These are phyloP conservation scores for Lichenostomus cassidix DNA, from an alignment of 2,113 vertebrate species.

Conservation along the genomic window DNA sequence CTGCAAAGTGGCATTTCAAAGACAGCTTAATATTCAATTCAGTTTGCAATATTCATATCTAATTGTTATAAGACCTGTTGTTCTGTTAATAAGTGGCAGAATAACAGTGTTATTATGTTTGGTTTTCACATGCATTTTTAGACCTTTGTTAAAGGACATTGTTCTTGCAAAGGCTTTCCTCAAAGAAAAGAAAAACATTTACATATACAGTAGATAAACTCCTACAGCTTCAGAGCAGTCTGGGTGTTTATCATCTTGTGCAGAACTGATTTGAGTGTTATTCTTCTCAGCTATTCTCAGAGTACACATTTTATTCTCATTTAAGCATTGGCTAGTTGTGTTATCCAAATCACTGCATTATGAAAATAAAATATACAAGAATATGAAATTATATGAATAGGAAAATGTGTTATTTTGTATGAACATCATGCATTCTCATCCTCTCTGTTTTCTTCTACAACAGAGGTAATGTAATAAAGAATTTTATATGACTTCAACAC, in stretches of 20 bases:
- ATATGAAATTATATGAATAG: conserved; percentile 50
- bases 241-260: conserved; percentile 52
- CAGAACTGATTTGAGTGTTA: conserved; percentile 59
- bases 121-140: conserved; percentile 71
- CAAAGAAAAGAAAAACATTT: conserved; percentile 69
- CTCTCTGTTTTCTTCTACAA: conserved; percentile 53
- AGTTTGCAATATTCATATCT: conserved; percentile 78
- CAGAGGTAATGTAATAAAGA: conserved; percentile 62
- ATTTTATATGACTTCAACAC: conserved; percentile 57
- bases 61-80: conserved; percentile 74
- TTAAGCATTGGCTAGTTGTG: conserved; percentile 54
- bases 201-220: conserved; percentile 68
- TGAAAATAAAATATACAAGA: conserved; percentile 62
- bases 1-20: conserved; percentile 80
- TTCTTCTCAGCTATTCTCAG: conserved; percentile 60
- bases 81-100: conserved; percentile 78
- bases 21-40: conserved; percentile 80
- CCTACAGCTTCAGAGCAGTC: conserved; percentile 64
- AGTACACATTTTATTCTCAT: conserved; percentile 55
- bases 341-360: conserved; percentile 60
- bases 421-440: conserved; percentile 7
- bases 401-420: conserved; percentile 47
- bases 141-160: conserved; percentile 71
- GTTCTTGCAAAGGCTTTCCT: conserved; percentile 61
- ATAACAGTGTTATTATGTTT: conserved; percentile 74